These are phyloP conservation scores for Mesorhabditis spiculigera DNA, from an alignment of 2,888 invertebrate genomes.

Conservation along the genomic window DNA sequence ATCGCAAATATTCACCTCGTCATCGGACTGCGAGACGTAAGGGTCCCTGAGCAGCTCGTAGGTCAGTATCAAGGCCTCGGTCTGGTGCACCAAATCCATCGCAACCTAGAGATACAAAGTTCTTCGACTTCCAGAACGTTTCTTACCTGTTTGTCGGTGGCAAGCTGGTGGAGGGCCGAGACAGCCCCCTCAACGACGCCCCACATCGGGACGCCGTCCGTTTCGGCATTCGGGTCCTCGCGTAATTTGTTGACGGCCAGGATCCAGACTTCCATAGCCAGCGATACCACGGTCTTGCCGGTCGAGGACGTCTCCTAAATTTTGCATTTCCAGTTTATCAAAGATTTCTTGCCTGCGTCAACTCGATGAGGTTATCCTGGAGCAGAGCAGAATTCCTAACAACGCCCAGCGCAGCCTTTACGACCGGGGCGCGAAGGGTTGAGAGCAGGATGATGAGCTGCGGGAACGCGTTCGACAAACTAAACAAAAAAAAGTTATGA, in stretches of 20 bases:
- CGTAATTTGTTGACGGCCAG: slow-evolving; percentile 20
- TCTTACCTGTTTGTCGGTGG: slow-evolving; percentile 69
- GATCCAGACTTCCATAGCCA: slow-evolving; percentile 49
- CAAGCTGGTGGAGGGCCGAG: slow-evolving; percentile 92
- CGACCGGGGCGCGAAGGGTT: slow-evolving; percentile 61
- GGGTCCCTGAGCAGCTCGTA: background rate
- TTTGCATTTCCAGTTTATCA: background rate
- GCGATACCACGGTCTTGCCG: slow-evolving; percentile 35
- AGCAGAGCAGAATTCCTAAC: slow-evolving; percentile 87
- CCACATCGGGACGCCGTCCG: slow-evolving; percentile 88
- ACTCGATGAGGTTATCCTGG: slow-evolving; percentile 30
- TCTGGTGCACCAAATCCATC: background rate
- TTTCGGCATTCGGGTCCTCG: slow-evolving; percentile 38
- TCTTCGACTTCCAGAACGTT: slow-evolving; percentile 9
- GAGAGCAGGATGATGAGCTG: slow-evolving; percentile 79
- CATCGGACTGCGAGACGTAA: slow-evolving; percentile 36
- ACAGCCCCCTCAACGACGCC: slow-evolving; percentile 98
- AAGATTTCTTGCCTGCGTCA: slow-evolving; percentile 24
- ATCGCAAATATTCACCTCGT: slow-evolving; percentile 10
- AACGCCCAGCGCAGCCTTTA: slow-evolving; percentile 84
- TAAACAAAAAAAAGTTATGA: slow-evolving; percentile 57
- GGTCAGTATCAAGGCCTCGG: background rate
- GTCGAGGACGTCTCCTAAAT: slow-evolving; percentile 30
- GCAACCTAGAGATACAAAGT: background rate
- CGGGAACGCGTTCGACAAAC: slow-evolving; percentile 22